Conservation (phyloP, 1,140 invertebrate genomes). For the Triops cancriformis region DNA sequence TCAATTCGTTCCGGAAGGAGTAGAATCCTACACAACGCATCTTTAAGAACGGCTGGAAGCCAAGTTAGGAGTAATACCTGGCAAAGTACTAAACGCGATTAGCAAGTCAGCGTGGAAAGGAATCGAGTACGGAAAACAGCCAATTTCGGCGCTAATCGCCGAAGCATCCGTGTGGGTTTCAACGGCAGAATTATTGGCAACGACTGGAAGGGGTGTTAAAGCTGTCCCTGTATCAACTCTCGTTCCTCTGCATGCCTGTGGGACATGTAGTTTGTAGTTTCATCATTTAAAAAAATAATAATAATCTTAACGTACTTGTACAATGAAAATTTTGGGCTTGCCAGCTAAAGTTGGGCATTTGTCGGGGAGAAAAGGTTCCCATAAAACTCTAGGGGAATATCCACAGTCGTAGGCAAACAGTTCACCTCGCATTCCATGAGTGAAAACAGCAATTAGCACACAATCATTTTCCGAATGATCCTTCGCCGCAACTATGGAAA, state of each 20-base stretch:
- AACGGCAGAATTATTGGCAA: not conserved
- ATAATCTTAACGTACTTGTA: constrained; percentile 50
- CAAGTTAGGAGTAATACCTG: constrained; percentile 48
- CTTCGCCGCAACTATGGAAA: constrained; percentile 50
- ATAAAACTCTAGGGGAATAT: constrained; percentile 72
- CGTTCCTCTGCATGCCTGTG: constrained; percentile 81
- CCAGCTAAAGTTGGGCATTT: constrained; percentile 76
- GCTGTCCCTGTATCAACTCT: constrained; percentile 57
- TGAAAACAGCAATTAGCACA: constrained; percentile 67
- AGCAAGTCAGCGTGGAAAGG: constrained; percentile 89
- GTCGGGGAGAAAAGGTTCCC: constrained; percentile 75
- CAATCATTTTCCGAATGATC: constrained; percentile 73
- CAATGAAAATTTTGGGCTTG: constrained; percentile 87
- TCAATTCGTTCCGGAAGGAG: not conserved
- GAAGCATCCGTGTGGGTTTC: not conserved
- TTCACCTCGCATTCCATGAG: constrained; percentile 79
- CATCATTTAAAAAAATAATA: not conserved
- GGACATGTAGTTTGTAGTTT: not conserved
- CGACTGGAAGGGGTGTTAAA: constrained; percentile 27
- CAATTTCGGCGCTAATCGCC: constrained; percentile 51
- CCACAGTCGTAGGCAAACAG: constrained; percentile 77
- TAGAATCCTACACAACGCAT: not conserved
- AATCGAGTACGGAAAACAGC: constrained; percentile 63
- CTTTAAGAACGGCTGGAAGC: not conserved
- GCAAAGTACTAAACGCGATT: constrained; percentile 86